Evolutionary conservation across 1,140 invertebrate genomes (phyloP), one percentile per base, ranked within the genome.

Genomic region (Cotesia chilonis): DNA sequence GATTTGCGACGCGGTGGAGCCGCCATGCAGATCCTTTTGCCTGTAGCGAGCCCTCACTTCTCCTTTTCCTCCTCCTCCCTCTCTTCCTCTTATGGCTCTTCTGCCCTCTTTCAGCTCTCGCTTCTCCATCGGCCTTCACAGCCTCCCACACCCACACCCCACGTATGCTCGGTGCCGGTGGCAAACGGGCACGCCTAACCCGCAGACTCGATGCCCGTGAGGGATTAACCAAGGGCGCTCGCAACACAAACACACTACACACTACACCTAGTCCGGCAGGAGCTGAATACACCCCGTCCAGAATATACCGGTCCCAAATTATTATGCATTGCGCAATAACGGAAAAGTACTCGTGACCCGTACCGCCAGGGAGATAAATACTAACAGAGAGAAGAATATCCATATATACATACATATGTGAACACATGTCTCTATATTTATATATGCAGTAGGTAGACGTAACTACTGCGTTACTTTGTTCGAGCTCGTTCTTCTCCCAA

Each of bases 21-120:
- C 84, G 82, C 84, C 84, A 86, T 86, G 84, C 83, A 87, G 84
- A 86, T 87, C 83, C 83, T 84, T 84, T 84, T 82, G 83, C 81
- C 83, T 80, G 79, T 81, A 81, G 75, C 77, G 74, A 72, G 47
- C 51, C 70, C 67, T 68, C 20, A 17, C 70, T 61, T 4, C 71
- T 52, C 59, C 35, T 35, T 67, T 55, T 36, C 71, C n/a, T 7
- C 69, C 9, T 70, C 47, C 59, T 17, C 7, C 68, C 66, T 9
- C 68, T 17, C 75, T 20, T 70, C 35, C 35, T 3, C 41, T 63
- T 28, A 28, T 1, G 28, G 28, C 61, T 55, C 68, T 52, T 68
- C 70, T 69, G 69, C 74, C 68, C 65, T 72, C 72, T 71, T 70
- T 69, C 73, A 65, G 66, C 73, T 55, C 73, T 67, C 69, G 47